Percentiles rank a stretch among this genome's conserved stretches.
Evolutionary conservation across 1,140 invertebrate species (phyloP).

Genomic region (Calephelis nemesis): DNA sequence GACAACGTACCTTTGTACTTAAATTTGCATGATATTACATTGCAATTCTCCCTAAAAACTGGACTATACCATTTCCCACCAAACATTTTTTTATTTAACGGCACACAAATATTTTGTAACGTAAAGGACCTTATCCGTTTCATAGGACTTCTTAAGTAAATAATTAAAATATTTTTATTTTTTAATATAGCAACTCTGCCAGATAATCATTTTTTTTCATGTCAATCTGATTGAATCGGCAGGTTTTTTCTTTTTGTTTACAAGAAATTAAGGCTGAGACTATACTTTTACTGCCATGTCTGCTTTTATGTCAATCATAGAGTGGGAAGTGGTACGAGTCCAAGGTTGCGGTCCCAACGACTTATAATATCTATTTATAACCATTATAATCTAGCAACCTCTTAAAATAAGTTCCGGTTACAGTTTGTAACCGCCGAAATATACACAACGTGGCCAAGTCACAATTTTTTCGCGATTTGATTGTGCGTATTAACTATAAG

Average conservation of each 20-base stretch:
- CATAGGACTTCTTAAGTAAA: too few relatives aligned
- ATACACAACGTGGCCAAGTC: slow-evolving; percentile 24
- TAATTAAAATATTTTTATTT: too few relatives aligned
- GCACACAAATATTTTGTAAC: too few relatives aligned
- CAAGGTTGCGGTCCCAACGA: slow-evolving; percentile 7
- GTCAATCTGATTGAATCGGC: too few relatives aligned
- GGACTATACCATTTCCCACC: neutral
- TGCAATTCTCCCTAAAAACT: slow-evolving; percentile 2
- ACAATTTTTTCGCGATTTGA: slow-evolving; percentile 13
- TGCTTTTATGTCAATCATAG: neutral
- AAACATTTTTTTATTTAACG: neutral
- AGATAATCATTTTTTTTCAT: too few relatives aligned
- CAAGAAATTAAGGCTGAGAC: too few relatives aligned
- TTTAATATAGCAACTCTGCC: too few relatives aligned
- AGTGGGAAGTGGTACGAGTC: neutral
- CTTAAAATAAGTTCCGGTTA: slow-evolving; percentile 25
- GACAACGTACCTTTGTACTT: slow-evolving; percentile 62
- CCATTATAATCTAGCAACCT: slow-evolving; percentile 34
- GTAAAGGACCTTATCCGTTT: too few relatives aligned
- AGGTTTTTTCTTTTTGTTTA: too few relatives aligned
- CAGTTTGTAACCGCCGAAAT: slow-evolving; percentile 24
- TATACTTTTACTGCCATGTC: too few relatives aligned
- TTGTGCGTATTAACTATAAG: slow-evolving; percentile 18
- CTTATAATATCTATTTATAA: slow-evolving; percentile 31
- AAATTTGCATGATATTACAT: slow-evolving; percentile 46